Base-by-base conservation (phyloP, 30 jellyfish, hydroid and myxozoan species). In the Aurelia sp. region DNA sequence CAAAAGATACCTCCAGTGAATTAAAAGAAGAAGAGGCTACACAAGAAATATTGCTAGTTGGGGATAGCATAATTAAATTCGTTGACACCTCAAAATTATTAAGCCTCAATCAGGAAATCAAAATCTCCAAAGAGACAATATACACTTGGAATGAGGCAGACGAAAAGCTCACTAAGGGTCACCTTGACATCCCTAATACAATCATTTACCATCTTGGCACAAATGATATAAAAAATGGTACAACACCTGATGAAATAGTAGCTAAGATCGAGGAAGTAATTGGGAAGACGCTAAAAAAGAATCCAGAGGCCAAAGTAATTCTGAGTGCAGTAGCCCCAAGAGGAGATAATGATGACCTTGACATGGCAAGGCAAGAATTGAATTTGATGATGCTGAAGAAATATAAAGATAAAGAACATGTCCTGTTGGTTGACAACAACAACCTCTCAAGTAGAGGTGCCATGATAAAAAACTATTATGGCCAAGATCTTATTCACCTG, bases 291-390 rank as follows among this genome's bases (percentile, higher is more conserved):
- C 76, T 20, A 15, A 5, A 24, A 10, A 24, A 33, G 20, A 65
- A 65, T 8, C 38, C 35, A 6, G 52, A 65, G 1, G 50, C 76
- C 11, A 65, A 65, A 33, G 6, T 17, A 17, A 15, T 33, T 10
- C 13, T 65, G 52, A 65, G 76, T 65, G 4, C 52, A 20, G 52
- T 65, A n/a, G 31, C 52, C 52, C 76, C 76, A 8, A 65, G 76
- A 65, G 76, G 47, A 65, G 76, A 65, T 65, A 30, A 65, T 65
- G 35, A 20, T 20, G 47, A 20, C 10, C 31, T 65, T 8, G 76
- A 65, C 52, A n/a, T 65, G 35, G 31, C 21, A 65, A 65, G 76
- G 50, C 76, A 65, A 65, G 76, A 65, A 65, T 24, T 65, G 8
- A 65, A 65, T 24, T 24, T 65, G 76, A 8, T 17, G 76, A 15